Evolutionary conservation across 2,888 invertebrate species (phyloP).

Genomic region (Erannis defoliaria): DNA sequence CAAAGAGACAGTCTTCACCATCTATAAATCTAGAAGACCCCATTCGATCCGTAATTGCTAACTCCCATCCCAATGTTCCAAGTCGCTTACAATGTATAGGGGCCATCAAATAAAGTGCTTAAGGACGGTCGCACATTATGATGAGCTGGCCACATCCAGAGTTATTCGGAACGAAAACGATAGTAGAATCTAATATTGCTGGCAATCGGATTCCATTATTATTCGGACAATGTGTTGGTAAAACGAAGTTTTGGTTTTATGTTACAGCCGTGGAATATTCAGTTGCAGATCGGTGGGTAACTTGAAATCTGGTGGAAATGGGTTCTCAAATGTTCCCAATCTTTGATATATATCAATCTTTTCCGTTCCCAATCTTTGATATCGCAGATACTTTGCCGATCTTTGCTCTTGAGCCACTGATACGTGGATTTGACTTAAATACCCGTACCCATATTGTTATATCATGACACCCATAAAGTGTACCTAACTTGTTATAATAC

Average conservation of each 20-base stretch:
- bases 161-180: slow-evolving; percentile 31
- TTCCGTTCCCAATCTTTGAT: too few species aligned
- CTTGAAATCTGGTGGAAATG: too few species aligned
- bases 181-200: slow-evolving; percentile 28
- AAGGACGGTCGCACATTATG: slow-evolving; percentile 47
- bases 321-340: too few species aligned
- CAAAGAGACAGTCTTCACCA: not conserved
- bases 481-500: too few species aligned
- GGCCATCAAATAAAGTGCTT: slow-evolving; percentile 62
- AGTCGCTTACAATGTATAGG: slow-evolving; percentile 28
- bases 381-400: too few species aligned
- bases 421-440: too few species aligned
- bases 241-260: slow-evolving; percentile 19
- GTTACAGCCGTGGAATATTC: slow-evolving; percentile 11
- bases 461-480: too few species aligned
- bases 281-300: too few species aligned
- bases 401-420: too few species aligned
- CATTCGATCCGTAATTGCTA: slow-evolving; percentile 30
- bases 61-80: slow-evolving; percentile 29
- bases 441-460: too few species aligned
- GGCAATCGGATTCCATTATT: slow-evolving; percentile 30
- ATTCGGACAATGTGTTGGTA: slow-evolving; percentile 22
- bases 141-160: slow-evolving; percentile 35
- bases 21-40: slow-evolving; percentile 25
- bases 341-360: too few species aligned